These are phyloP conservation scores for Colaptes auratus DNA, from an alignment of 2,113 vertebrate genomes.

Conservation along the genomic window DNA sequence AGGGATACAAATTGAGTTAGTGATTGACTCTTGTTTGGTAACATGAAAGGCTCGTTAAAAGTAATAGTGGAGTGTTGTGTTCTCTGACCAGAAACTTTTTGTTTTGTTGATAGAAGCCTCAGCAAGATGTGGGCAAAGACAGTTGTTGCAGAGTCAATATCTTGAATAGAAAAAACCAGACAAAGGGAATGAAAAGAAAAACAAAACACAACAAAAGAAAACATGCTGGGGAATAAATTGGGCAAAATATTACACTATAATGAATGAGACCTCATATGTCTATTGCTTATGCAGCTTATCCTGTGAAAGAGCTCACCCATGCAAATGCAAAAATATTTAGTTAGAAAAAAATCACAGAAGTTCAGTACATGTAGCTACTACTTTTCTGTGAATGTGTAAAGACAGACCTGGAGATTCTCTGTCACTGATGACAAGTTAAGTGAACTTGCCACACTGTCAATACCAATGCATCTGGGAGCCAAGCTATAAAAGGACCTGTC, in stretches of 20 bases:
- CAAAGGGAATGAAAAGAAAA: too few species aligned
- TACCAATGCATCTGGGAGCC: too few species aligned
- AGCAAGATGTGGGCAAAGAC: neutral
- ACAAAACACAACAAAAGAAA: too few species aligned
- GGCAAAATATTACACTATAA: neutral
- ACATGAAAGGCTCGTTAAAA: neutral
- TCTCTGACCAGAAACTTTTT: neutral
- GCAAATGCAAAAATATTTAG: neutral
- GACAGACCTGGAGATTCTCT: neutral
- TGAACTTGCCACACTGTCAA: neutral
- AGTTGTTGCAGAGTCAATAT: neutral
- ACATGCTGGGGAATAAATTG: neutral
- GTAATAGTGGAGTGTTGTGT: neutral
- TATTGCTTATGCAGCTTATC: neutral
- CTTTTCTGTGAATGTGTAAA: neutral
- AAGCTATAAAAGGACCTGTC: too few species aligned
- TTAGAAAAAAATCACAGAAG: neutral
- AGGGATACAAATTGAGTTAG: neutral
- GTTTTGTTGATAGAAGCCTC: neutral
- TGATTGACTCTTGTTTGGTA: neutral
- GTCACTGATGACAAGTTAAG: neutral
- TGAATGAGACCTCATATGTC: too few species aligned
- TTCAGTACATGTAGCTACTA: neutral
- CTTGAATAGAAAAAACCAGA: neutral
- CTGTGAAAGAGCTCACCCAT: neutral